A percentile compares a stretch with the other conserved stretches of the same genome.
Conservation (phyloP, 2,113 vertebrate genomes). For the Procapra przewalskii region DNA sequence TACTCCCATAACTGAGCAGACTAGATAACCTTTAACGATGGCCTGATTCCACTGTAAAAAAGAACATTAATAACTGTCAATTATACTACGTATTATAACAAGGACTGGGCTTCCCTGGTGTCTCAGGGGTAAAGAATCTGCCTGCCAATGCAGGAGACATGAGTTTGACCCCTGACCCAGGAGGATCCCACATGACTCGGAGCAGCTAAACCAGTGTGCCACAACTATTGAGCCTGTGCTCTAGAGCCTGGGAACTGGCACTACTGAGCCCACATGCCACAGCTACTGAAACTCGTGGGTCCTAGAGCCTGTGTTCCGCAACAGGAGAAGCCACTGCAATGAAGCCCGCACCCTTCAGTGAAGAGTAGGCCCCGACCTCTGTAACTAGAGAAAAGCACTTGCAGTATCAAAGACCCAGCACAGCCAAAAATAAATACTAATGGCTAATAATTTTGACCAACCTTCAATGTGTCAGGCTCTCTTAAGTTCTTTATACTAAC, state of each 20-base stretch:
- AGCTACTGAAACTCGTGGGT: background rate
- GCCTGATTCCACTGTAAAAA: background rate
- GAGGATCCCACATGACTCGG: background rate
- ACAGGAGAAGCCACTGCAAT: background rate
- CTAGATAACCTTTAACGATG: constrained; percentile 12
- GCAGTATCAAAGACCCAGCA: background rate
- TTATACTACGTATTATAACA: background rate
- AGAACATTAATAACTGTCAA: background rate
- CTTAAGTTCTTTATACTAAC: background rate
- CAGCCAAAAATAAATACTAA: background rate
- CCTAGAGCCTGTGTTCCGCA: background rate
- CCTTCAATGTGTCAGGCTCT: background rate
- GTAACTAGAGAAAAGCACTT: background rate
- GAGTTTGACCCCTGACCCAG: background rate
- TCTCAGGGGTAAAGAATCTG: background rate
- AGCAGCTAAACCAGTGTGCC: background rate
- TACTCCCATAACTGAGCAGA: constrained; percentile 24
- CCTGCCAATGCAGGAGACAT: background rate
- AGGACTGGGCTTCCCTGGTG: background rate
- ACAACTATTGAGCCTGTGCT: background rate
- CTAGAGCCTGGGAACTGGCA: background rate
- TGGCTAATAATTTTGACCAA: background rate
- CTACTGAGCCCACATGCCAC: background rate
- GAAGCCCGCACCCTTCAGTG: background rate
- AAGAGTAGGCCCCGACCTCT: background rate